These are phyloP conservation scores for Halcyon leucocephala DNA, from an alignment of 2,797 vertebrate species.

Conservation along the genomic window DNA sequence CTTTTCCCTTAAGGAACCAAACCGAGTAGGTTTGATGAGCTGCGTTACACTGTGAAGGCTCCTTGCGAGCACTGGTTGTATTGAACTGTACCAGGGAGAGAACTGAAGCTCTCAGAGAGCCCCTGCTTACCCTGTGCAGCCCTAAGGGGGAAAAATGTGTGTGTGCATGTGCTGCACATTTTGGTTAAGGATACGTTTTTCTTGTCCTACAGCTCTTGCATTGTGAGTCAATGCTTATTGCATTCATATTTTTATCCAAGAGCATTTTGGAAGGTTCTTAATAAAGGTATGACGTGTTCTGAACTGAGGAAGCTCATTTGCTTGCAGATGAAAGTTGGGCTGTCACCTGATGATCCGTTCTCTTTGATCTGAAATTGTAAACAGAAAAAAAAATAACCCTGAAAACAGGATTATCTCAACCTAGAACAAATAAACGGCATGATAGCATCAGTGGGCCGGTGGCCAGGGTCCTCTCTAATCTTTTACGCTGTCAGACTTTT, in stretches of 20 bases:
- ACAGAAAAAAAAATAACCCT: slow-evolving; percentile 59
- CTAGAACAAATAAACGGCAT: slow-evolving; percentile 79
- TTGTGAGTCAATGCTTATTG: neutral
- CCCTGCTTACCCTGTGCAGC: neutral
- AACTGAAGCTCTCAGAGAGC: neutral
- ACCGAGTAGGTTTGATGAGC: neutral
- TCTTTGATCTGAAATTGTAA: slow-evolving; percentile 89
- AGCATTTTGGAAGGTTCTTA: neutral
- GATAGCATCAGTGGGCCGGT: slow-evolving; percentile 85
- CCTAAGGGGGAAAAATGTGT: neutral
- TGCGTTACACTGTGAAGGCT: neutral
- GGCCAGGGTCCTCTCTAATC: slow-evolving; percentile 82
- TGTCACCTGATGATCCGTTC: slow-evolving; percentile 78
- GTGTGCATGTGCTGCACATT: accelerated
- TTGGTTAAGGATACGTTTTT: neutral
- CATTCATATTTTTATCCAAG: neutral
- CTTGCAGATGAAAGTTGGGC: slow-evolving; percentile 81
- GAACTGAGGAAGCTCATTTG: slow-evolving; percentile 75
- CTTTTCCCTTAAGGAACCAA: neutral
- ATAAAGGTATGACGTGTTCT: neutral
- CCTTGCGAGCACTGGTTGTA: neutral
- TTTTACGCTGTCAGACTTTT: slow-evolving; percentile 67
- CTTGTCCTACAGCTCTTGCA: neutral
- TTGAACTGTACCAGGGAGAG: neutral
- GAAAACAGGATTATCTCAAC: slow-evolving; percentile 78